A percentile compares a stretch with the other conserved stretches of the same genome.
phyloP scores from a whole-genome alignment of 2,113 vertebrate species.

The Pedetes capensis region DNA sequence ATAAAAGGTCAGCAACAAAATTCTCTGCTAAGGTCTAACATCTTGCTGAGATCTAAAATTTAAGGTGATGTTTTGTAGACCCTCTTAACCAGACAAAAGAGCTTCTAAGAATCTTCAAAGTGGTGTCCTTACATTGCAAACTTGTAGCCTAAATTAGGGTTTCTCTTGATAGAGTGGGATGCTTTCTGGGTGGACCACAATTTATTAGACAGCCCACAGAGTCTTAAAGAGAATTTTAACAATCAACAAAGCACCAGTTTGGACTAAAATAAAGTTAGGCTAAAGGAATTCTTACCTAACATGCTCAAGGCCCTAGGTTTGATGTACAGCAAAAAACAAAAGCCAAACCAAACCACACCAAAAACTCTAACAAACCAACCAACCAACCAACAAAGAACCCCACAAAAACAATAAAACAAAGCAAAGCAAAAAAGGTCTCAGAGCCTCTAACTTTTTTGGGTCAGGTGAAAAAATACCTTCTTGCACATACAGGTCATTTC shows the following conservation, averaged over 20 bases:
- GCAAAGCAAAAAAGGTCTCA: no score
- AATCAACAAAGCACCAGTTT: neutral
- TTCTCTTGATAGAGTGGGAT: neutral
- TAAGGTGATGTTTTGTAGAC: neutral
- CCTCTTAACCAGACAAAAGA: constrained; percentile 1
- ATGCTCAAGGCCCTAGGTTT: no score
- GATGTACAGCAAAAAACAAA: neutral
- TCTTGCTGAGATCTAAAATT: constrained; percentile 22
- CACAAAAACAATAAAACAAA: neutral
- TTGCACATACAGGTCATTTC: neutral
- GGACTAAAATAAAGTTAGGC: no score
- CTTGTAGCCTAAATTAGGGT: neutral
- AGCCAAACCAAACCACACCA: no score
- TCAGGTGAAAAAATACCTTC: neutral
- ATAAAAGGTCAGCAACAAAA: neutral
- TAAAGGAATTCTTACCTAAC: no score
- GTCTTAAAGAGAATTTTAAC: neutral
- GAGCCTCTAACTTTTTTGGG: neutral
- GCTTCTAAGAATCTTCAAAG: neutral
- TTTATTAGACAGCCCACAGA: neutral
- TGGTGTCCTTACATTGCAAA: neutral
- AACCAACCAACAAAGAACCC: no score
- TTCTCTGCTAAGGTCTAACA: neutral
- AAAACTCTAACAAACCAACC: no score
- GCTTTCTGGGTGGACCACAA: neutral